phyloP scores from a whole-genome alignment of 2,113 vertebrate genomes.

The Megaceryle torquata region DNA sequence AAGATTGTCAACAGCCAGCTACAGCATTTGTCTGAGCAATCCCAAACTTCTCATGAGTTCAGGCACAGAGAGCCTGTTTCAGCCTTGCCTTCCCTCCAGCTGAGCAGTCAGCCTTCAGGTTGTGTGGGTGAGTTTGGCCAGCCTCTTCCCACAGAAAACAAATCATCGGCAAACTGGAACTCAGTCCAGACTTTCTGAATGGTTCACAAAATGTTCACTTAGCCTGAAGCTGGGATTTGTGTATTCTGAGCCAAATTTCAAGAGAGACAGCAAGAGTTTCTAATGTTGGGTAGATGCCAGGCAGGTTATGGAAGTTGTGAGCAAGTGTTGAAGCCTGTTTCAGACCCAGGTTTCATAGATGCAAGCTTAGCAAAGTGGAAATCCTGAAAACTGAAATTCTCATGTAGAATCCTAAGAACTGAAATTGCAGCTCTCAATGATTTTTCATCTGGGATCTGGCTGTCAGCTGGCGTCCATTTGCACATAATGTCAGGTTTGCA shows the following conservation, averaged over 20 bases:
- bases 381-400: not conserved
- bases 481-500: not conserved
- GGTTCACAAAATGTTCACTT: slow-evolving; percentile 10
- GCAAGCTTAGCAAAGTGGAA: not conserved
- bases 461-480: not conserved
- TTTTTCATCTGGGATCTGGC: not conserved
- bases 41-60: not conserved
- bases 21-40: not conserved
- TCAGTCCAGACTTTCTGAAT: slow-evolving; percentile 1
- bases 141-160: not conserved
- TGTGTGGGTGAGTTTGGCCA: not conserved
- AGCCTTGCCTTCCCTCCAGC: not conserved
- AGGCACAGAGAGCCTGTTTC: not conserved
- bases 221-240: slow-evolving; percentile 31
- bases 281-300: not conserved
- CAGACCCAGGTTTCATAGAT: not conserved
- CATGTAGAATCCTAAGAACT: not conserved
- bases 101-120: not conserved
- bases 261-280: not conserved
- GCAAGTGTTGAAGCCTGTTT: not conserved
- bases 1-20: not conserved
- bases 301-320: not conserved
- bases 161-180: slow-evolving; percentile 22
- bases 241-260: not conserved
- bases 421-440: not conserved